Evolutionary conservation across 2,797 vertebrate genomes (phyloP).

Genomic region (Acomys russatus): DNA sequence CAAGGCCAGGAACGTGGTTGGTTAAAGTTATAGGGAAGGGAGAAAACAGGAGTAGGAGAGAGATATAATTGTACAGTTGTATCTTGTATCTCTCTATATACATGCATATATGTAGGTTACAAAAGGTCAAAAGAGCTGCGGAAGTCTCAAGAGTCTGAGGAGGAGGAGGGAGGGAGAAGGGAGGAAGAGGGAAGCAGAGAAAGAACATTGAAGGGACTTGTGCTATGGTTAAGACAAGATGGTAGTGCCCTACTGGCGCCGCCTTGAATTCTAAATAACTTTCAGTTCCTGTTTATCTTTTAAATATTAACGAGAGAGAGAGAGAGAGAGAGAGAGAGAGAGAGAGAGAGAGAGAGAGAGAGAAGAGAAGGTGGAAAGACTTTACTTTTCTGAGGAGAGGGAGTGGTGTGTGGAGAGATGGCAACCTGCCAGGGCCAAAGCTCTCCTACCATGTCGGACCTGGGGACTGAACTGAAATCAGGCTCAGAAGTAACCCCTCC

Average conservation of each 20-base stretch:
- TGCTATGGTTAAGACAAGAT: background rate
- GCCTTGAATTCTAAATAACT: conserved; percentile 3
- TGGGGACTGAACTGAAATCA: background rate
- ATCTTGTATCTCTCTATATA: background rate
- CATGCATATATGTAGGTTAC: background rate
- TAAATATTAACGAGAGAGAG: background rate
- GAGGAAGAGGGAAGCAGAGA: background rate
- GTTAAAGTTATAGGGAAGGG: background rate
- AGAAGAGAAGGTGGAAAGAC: too few relatives aligned
- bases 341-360: too few relatives aligned
- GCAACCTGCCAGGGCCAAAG: background rate
- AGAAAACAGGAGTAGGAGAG: background rate
- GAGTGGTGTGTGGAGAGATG: background rate
- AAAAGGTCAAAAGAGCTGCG: too few relatives aligned
- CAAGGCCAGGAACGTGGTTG: background rate
- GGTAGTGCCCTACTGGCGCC: background rate
- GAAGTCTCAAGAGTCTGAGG: background rate
- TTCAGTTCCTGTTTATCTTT: background rate
- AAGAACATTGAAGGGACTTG: background rate
- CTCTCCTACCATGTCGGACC: background rate
- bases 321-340: too few relatives aligned
- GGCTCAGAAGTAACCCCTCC: too few relatives aligned
- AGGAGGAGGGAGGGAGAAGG: background rate
- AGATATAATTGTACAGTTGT: background rate
- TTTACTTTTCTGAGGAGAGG: background rate